phyloP scores from a whole-genome alignment of 2,797 vertebrate species.

The Huso huso region DNA sequence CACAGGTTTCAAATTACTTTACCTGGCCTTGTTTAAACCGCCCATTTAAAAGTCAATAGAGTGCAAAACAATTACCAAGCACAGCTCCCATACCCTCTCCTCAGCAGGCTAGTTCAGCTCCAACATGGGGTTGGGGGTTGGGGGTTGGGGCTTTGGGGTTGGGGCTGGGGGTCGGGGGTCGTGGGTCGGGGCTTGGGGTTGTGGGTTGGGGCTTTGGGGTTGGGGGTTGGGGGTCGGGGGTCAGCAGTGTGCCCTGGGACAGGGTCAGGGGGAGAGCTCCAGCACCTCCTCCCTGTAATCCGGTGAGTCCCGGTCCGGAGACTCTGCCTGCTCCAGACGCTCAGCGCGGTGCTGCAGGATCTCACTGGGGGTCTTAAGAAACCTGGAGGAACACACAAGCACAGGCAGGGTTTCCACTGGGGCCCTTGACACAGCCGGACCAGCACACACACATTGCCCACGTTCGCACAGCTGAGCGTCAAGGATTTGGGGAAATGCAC shows the following conservation, averaged over 20 bases:
- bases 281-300: conserved; percentile 52
- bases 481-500: neutral
- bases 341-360: conserved; percentile 46
- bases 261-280: conserved; percentile 47
- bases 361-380: conserved; percentile 74
- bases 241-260: too few species aligned
- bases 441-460: too few species aligned
- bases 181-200: conserved; percentile 21
- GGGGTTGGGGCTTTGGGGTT: conserved; percentile 13
- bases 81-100: neutral
- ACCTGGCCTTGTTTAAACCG: neutral
- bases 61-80: neutral
- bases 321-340: conserved; percentile 42
- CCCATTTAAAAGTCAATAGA: conserved; percentile 2
- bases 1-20: neutral
- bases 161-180: conserved; percentile 21
- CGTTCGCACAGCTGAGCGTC: too few species aligned
- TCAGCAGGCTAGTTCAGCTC: neutral
- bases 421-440: too few species aligned
- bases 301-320: conserved; percentile 38
- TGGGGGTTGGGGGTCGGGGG: too few species aligned
- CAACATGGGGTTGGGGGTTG: neutral
- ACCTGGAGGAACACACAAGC: conserved; percentile 47
- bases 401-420: neutral
- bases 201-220: too few species aligned